Conservation (phyloP, 2,113 vertebrate genomes). For the Aphyosemion australe region DNA sequence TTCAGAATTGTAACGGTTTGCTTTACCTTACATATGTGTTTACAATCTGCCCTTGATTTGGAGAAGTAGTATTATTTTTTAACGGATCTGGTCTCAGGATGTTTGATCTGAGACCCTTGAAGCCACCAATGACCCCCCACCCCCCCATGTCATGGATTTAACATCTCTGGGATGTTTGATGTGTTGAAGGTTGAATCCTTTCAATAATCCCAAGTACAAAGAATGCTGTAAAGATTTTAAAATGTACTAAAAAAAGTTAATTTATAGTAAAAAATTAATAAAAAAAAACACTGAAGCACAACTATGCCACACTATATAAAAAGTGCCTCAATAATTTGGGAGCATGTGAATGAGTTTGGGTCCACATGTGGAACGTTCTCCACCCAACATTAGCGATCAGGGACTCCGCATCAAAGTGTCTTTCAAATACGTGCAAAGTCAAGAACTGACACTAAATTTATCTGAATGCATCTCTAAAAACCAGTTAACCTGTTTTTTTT, state of each 20-base stretch:
- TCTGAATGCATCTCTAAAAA: conserved; percentile 8
- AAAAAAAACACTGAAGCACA: conserved; percentile 55
- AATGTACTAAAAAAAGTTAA: conserved; percentile 19
- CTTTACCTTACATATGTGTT: conserved; percentile 13
- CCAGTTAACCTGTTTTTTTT: background rate
- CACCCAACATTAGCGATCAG: conserved; percentile 49
- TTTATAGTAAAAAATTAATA: conserved; percentile 19
- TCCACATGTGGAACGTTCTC: conserved; percentile 28
- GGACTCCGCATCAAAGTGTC: conserved; percentile 38
- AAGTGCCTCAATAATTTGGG: conserved; percentile 74
- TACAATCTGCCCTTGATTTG: conserved; percentile 21
- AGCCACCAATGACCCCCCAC: background rate
- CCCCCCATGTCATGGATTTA: no score
- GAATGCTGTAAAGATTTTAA: background rate
- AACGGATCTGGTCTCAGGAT: conserved; percentile 18
- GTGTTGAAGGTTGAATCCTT: background rate
- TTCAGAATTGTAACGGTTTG: conserved; percentile 8
- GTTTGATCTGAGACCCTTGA: conserved; percentile 16
- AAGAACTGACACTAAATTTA: conserved; percentile 21
- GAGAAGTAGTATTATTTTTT: background rate
- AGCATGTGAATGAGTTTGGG: conserved; percentile 56
- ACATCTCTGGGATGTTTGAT: conserved; percentile 2
- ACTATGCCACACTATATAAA: conserved; percentile 24
- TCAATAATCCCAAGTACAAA: conserved; percentile 15
- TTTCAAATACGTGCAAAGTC: conserved; percentile 29